Conservation (phyloP, 2,888 invertebrate genomes). For the Xiphydria camelus region DNA sequence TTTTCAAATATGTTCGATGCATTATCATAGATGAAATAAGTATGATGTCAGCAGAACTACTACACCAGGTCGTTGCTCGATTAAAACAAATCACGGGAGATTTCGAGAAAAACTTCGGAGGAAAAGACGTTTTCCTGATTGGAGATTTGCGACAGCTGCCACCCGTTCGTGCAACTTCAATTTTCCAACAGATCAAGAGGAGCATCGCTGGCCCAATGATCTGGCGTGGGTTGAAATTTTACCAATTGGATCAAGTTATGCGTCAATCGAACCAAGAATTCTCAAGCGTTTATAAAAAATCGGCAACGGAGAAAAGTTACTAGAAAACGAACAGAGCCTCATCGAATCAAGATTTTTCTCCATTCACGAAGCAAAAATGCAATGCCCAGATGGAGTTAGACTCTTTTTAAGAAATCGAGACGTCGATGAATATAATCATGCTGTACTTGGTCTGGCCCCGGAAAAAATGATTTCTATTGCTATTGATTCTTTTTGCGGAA, state of each 20-base stretch:
- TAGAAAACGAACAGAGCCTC: slow-evolving; percentile 22
- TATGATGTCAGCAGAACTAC: slow-evolving; percentile 44
- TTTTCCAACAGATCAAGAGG: slow-evolving; percentile 30
- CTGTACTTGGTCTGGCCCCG: slow-evolving; percentile 10
- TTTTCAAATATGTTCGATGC: slow-evolving; percentile 38
- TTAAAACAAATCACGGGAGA: slow-evolving; percentile 46
- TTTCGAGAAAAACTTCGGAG: slow-evolving; percentile 43
- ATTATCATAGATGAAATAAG: slow-evolving; percentile 48
- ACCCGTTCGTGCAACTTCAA: slow-evolving; percentile 33
- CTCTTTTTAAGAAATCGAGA: slow-evolving; percentile 32
- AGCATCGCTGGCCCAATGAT: slow-evolving; percentile 28
- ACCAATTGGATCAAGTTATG: slow-evolving; percentile 35
- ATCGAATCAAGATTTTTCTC: slow-evolving; percentile 34
- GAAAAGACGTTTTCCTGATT: slow-evolving; percentile 41
- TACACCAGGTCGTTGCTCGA: slow-evolving; percentile 33
- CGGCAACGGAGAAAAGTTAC: slow-evolving; percentile 30
- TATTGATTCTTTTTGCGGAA: slow-evolving; percentile 25
- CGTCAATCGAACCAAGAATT: slow-evolving; percentile 40
- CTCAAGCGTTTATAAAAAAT: no score
- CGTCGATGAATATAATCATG: slow-evolving; percentile 35
- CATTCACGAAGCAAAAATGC: slow-evolving; percentile 26
- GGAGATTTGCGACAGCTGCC: slow-evolving; percentile 46
- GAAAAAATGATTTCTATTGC: slow-evolving; percentile 25
- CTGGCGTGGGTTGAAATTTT: slow-evolving; percentile 40
- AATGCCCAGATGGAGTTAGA: slow-evolving; percentile 29